A percentile compares a stretch with the other conserved stretches of the same genome.
Evolutionary conservation across 2,797 vertebrate species (phyloP).

Genomic region (Limnodromus scolopaceus): DNA sequence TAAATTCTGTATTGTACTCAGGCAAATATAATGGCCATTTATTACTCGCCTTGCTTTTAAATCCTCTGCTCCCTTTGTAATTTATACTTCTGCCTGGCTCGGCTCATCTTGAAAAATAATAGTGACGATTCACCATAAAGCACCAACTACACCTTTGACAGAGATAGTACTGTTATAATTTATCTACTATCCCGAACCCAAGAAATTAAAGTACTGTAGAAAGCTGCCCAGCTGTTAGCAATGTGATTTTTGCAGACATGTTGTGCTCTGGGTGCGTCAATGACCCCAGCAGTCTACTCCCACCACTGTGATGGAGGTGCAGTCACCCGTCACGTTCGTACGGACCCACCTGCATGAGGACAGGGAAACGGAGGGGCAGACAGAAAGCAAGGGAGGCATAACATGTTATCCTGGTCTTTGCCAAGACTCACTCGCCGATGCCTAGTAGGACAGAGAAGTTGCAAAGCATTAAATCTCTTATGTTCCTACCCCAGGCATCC

Average conservation of each 20-base stretch:
- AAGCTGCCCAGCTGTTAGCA: neutral
- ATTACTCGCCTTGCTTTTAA: slow-evolving; percentile 36
- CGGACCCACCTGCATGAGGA: neutral
- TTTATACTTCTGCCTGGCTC: slow-evolving; percentile 17
- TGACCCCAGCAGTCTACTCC: neutral
- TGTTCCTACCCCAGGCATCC: rapidly evolving
- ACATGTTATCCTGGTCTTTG: neutral
- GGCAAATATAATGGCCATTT: slow-evolving; percentile 26
- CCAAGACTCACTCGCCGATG: rapidly evolving
- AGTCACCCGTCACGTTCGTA: rapidly evolving
- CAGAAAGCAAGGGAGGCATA: neutral
- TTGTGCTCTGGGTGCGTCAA: neutral
- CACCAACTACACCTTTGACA: neutral
- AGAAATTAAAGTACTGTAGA: neutral
- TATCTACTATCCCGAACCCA: neutral
- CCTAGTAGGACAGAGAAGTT: neutral
- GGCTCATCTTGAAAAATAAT: neutral
- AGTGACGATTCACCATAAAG: neutral
- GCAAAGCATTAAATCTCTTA: neutral
- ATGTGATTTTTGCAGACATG: neutral
- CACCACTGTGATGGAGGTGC: neutral
- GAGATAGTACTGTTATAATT: neutral
- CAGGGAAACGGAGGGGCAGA: neutral
- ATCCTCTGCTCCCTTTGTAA: neutral
- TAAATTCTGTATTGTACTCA: slow-evolving; percentile 45